Conservation (phyloP, 2,888 invertebrate species). For the Volucella zonaria region DNA sequence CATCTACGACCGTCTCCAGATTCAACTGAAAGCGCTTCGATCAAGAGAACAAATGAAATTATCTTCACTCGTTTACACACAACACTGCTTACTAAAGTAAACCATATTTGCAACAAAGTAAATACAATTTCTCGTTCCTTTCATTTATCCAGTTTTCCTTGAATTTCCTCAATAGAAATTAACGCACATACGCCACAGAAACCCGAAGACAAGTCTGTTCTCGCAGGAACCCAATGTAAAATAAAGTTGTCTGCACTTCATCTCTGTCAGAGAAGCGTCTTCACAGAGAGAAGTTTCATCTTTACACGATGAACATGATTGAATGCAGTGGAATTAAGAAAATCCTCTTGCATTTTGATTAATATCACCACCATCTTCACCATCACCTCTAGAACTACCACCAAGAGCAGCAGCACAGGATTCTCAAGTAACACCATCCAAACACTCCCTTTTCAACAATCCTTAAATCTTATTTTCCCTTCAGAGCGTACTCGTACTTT, state of each 20-base stretch:
- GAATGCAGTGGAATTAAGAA: constrained; percentile 58
- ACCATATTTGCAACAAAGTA: background rate
- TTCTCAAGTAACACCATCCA: background rate
- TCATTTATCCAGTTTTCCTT: constrained; percentile 15
- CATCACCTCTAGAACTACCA: background rate
- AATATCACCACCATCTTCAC: constrained; percentile 36
- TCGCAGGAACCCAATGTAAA: constrained; percentile 23
- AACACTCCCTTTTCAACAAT: background rate
- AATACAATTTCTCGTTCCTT: background rate
- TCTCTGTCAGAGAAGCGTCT: constrained; percentile 36
- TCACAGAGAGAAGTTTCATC: constrained; percentile 39
- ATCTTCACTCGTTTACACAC: too few species aligned
- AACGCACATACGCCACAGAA: constrained; percentile 13
- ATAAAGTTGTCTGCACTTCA: constrained; percentile 33
- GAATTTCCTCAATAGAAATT: background rate
- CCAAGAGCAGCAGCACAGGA: constrained; percentile 12
- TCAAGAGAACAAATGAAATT: too few species aligned
- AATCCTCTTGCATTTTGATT: constrained; percentile 65
- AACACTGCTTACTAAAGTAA: background rate
- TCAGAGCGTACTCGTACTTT: background rate
- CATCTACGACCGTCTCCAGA: too few species aligned
- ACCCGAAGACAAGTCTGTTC: constrained; percentile 2
- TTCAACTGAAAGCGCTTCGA: too few species aligned
- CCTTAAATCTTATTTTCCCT: background rate
- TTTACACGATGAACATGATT: constrained; percentile 56